Conservation (phyloP, 2,113 vertebrate genomes). For the Coturnix japonica region DNA sequence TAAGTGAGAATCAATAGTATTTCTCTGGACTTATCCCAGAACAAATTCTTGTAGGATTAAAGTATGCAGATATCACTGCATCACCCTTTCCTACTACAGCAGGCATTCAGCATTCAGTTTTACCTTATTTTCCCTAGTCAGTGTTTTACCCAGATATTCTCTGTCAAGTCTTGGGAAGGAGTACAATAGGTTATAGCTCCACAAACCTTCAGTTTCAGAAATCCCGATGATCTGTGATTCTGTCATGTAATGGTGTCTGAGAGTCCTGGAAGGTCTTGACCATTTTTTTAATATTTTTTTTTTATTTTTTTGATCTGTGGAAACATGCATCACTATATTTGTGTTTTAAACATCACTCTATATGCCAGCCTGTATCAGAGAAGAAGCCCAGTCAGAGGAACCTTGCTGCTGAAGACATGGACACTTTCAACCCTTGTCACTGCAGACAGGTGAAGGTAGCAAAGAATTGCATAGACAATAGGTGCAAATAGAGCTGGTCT, state of each 20-base stretch:
- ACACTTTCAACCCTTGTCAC: background rate
- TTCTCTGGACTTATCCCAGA: background rate
- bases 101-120: background rate
- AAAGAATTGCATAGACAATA: background rate
- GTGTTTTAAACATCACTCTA: background rate
- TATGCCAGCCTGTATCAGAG: background rate
- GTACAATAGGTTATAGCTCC: background rate
- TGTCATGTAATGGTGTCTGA: background rate
- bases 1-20: background rate
- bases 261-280: background rate
- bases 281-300: background rate
- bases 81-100: background rate
- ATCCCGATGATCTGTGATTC: background rate
- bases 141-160: fast-evolving
- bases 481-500: background rate
- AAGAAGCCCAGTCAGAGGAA: background rate
- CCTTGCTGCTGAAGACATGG: background rate
- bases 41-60: constrained; percentile 16
- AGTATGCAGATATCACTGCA: background rate
- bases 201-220: background rate
- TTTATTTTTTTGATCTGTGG: background rate
- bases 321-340: fast-evolving
- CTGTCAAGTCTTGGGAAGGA: background rate
- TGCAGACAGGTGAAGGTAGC: background rate
- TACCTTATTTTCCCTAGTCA: background rate